Base-by-base conservation (phyloP, 2,797 vertebrate genomes). In the Salmo trutta region DNA sequence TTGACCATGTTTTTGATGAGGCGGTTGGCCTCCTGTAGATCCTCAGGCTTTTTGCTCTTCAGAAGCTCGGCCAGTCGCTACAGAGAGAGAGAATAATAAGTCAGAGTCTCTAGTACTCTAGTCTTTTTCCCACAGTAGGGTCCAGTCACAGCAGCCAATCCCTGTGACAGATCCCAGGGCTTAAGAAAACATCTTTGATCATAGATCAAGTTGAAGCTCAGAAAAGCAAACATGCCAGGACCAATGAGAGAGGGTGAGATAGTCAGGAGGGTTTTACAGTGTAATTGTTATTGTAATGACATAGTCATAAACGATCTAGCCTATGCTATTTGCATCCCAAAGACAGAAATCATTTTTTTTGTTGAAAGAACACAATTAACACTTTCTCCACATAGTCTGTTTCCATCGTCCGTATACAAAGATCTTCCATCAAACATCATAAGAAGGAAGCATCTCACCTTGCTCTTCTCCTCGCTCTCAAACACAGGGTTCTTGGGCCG, bases 1-100 rank as follows among this genome's bases (percentile, higher is more conserved):
- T 98, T 98, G 74, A 99, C 97, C 97, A 99, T 98, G 86, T 96
- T 97, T 91, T 97, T 99, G 86, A 99, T 98, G 80, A 99, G 95
- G 64, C 94, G 95, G 89, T 99, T 99, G 31, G 98, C 98, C 83
- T 98, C 97, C 75, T 98, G 96, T 51, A 99, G 94, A 86, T 99
- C 97, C 84, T 97, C 96, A 1, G 96, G 96, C 82, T 97, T 99
- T 93, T 98, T 99, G 91, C 97, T 99, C 91, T 97, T 98, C 78
- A 99, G 91, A 47, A 99, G 92, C 84, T 95, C 96, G 66, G 96
- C 91, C 84, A 99, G 90, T 79, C 95, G 94, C 97, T 99, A 88
- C 64, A 90, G 84, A 70, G 54, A 76, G 41, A 83, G 10, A 27
- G 16, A 29, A 62, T 62, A 27, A 68, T 70, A 5, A 51, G 24